Conservation (phyloP, 64 coral and sea anemone genomes). For the Cladopsammia gracilis region DNA sequence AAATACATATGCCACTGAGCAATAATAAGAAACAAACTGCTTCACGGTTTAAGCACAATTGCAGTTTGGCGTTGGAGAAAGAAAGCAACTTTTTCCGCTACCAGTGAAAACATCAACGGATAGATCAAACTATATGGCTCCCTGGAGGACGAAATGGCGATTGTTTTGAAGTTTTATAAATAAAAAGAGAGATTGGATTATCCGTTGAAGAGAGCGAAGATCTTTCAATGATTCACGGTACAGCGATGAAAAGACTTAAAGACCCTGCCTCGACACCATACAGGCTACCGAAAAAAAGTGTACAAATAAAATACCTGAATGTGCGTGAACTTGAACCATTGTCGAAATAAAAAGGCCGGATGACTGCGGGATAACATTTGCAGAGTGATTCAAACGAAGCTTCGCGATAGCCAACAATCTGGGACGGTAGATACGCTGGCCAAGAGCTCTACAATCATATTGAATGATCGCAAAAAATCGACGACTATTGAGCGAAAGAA, state of each 20-base stretch:
- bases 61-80: background rate
- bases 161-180: background rate
- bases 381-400: too few relatives aligned
- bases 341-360: too few relatives aligned
- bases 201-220: background rate
- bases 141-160: background rate
- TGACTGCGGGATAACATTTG: too few relatives aligned
- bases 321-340: too few relatives aligned
- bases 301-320: background rate
- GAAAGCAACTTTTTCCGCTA: background rate
- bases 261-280: background rate
- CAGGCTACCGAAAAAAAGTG: background rate
- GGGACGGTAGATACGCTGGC: too few relatives aligned
- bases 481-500: too few relatives aligned
- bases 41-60: too few relatives aligned
- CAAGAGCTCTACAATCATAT: too few relatives aligned
- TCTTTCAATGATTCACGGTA: background rate
- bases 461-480: too few relatives aligned
- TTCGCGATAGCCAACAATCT: too few relatives aligned
- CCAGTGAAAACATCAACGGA: too few relatives aligned
- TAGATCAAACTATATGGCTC: too few relatives aligned
- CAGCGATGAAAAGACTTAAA: background rate
- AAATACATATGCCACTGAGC: background rate
- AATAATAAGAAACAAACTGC: background rate
- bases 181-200: background rate